Evolutionary conservation across 37 sponge, comb jelly and placozoan species (phyloP).

Genomic region (Diacarnus erythraeanus): DNA sequence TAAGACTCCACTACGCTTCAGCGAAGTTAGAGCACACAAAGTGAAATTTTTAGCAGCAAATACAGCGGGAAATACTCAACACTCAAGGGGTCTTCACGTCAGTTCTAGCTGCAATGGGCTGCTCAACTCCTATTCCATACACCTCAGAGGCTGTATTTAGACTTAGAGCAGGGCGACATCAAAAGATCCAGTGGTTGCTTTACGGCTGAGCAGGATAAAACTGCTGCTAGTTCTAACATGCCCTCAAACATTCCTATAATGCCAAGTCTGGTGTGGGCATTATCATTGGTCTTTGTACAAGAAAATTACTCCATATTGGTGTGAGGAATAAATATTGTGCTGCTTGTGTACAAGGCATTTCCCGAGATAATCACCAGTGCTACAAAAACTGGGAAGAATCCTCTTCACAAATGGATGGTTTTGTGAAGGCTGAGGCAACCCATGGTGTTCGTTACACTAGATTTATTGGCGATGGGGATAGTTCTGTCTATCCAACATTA

Average conservation of each 20-base stretch:
- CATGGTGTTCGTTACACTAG: constrained; percentile 44
- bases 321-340: constrained; percentile 61
- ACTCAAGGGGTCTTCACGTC: too few relatives aligned
- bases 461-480: constrained; percentile 56
- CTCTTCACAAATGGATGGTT: constrained; percentile 64
- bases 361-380: neutral
- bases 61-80: too few relatives aligned
- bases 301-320: constrained; percentile 44
- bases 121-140: too few relatives aligned
- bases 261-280: constrained; percentile 68
- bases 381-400: constrained; percentile 39
- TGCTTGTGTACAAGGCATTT: constrained; percentile 16
- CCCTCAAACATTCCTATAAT: constrained; percentile 63
- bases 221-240: too few relatives aligned
- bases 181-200: too few relatives aligned
- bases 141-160: too few relatives aligned
- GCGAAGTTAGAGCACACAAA: too few relatives aligned
- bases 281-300: constrained; percentile 47
- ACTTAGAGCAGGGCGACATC: too few relatives aligned
- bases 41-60: too few relatives aligned
- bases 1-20: too few relatives aligned
- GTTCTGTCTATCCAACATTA: constrained; percentile 26
- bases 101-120: too few relatives aligned
- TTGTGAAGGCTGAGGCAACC: constrained; percentile 20
- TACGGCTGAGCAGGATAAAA: too few relatives aligned